Percentiles rank a stretch among this genome's conserved stretches.
phyloP scores from a whole-genome alignment of 2,797 vertebrate species.

The Tragelaphus oryx region DNA sequence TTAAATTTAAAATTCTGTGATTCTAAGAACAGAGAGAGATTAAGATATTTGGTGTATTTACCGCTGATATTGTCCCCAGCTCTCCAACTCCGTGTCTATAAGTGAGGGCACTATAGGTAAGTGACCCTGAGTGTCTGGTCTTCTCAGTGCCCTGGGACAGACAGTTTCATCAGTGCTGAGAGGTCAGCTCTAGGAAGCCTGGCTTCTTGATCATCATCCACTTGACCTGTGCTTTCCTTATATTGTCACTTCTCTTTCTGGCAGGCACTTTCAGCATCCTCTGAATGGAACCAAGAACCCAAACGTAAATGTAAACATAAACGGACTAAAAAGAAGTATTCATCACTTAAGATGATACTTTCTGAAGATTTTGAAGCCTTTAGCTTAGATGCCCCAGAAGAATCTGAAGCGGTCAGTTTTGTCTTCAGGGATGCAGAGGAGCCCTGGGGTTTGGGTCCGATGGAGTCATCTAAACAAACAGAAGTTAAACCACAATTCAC shows the following conservation, averaged over 20 bases:
- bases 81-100: neutral
- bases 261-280: neutral
- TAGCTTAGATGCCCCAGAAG: neutral
- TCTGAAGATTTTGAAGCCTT: neutral
- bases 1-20: neutral
- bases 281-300: neutral
- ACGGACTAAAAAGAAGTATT: rapidly evolving
- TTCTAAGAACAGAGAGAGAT: neutral
- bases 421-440: rapidly evolving
- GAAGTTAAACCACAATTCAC: rapidly evolving
- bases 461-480: neutral
- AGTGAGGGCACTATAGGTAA: neutral
- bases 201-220: neutral
- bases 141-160: neutral
- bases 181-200: neutral
- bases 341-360: rapidly evolving
- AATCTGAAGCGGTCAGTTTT: rapidly evolving
- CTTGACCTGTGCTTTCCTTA: neutral
- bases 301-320: rapidly evolving
- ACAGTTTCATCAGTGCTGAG: neutral
- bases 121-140: neutral
- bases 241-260: neutral
- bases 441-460: neutral
- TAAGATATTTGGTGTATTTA: neutral
- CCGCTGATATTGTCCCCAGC: neutral